Base-by-base conservation (phyloP, 37 sponge, comb jelly and placozoan genomes). In the Halisarca cf. caerulea region DNA sequence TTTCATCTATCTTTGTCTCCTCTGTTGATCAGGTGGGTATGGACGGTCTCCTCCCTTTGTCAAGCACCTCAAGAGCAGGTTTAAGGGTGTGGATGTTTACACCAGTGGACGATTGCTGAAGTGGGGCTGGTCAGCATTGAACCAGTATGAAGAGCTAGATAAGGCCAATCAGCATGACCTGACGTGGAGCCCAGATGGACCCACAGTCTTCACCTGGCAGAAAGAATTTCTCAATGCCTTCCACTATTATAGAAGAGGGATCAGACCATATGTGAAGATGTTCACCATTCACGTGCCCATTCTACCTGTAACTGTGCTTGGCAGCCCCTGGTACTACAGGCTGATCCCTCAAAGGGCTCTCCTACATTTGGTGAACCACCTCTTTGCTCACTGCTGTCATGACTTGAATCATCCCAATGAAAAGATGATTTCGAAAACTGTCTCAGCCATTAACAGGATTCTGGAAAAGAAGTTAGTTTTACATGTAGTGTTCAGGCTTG, bases 91-190 rank as follows among this genome's bases (percentile, higher is more conserved):
- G 33, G 34, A 68, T 68, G 69, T 32, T 34, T 27, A 28, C 17
- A 3, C 30, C 1, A 30, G 32, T 4, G 30, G 1, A 28, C 27
- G 32, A 28, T 34, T 28, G 1, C 34, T 68, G 25, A 74, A 38
- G 77, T 74, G 77, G 77, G 77, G 43, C 2, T 74, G 77, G 77
- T 37, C 77, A 36, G 25, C 25, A 41, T 9, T 74, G 45, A 62
- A 62, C 18, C 8, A 4, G 44, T 15, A 74, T 40, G 24, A 40
- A 38, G 41, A 74, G 44, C 42, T 15, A 40, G 38, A 40, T 8
- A 15, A 41, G 77, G 41, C 23, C 24, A 20, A 18, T 17, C 41
- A 25, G 44, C 2, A n/a, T 20, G 0, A 21, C 45, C 17, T 40
- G 43, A 40, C n/a, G 21, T 1, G 45, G 25, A 20, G 15, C 11